phyloP scores from a whole-genome alignment of 2,113 vertebrate genomes.

The Malurus alboscapulatus region DNA sequence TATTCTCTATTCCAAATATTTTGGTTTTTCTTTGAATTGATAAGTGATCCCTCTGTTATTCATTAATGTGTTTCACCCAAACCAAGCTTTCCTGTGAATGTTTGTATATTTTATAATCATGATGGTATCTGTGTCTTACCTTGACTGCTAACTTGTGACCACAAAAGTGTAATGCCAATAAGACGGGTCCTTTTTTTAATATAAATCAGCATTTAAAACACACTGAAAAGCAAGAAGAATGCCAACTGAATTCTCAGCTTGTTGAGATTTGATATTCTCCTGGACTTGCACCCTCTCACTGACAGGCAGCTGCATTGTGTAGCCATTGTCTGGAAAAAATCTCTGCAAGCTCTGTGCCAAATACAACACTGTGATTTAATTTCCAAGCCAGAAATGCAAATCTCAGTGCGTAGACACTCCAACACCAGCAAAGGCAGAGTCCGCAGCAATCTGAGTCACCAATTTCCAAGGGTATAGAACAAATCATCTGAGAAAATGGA shows the following conservation, averaged over 20 bases:
- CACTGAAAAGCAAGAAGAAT: background rate
- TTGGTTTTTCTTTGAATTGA: background rate
- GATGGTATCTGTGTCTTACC: background rate
- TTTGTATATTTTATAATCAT: background rate
- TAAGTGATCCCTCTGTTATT: background rate
- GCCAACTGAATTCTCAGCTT: background rate
- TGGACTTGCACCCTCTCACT: background rate
- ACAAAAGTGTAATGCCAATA: background rate
- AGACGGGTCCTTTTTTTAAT: background rate
- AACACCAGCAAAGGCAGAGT: background rate
- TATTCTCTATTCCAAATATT: background rate
- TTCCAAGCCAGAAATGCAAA: slow-evolving; percentile 11
- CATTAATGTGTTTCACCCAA: background rate
- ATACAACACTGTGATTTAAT: background rate
- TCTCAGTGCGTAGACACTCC: background rate
- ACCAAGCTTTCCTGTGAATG: background rate
- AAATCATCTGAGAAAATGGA: background rate
- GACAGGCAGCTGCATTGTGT: background rate
- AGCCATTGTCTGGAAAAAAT: background rate
- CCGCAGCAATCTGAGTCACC: background rate
- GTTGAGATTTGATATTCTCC: background rate
- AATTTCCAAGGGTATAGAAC: background rate
- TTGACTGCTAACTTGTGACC: background rate
- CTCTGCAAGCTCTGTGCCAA: background rate
- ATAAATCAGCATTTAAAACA: background rate